These are phyloP conservation scores for Trachops cirrhosus DNA, from an alignment of 2,797 vertebrate species.

Conservation along the genomic window DNA sequence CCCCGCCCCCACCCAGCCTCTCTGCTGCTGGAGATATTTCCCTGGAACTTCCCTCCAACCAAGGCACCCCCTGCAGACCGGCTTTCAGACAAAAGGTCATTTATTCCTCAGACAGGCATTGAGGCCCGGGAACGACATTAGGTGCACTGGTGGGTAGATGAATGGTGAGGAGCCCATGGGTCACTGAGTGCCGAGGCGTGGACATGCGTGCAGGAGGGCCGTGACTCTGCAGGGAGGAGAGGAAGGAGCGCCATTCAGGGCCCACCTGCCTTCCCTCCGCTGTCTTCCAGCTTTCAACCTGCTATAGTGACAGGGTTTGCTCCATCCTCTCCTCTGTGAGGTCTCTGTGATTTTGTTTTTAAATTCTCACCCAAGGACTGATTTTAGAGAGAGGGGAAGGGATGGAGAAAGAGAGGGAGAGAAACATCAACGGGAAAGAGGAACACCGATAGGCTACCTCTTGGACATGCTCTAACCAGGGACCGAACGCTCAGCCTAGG, in stretches of 20 bases:
- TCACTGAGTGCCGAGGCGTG: neutral
- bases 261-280: neutral
- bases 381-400: too few species aligned
- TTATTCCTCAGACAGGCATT: neutral
- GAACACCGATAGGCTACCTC: too few species aligned
- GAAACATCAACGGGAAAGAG: too few species aligned
- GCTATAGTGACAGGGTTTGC: too few species aligned
- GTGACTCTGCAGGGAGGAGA: neutral
- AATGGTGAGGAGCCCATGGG: neutral
- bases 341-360: too few species aligned
- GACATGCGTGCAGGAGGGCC: rapidly evolving
- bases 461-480: too few species aligned
- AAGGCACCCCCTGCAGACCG: neutral
- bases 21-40: neutral
- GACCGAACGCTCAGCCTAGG: too few species aligned
- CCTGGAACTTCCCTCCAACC: neutral
- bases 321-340: neutral
- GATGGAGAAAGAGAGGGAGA: too few species aligned
- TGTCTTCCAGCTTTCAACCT: neutral
- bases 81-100: neutral
- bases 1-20: too few species aligned
- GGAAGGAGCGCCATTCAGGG: neutral
- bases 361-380: too few species aligned
- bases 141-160: too few species aligned
- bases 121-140: neutral